phyloP scores from a whole-genome alignment of 1,140 invertebrate genomes.

The Drosophila repleta region DNA sequence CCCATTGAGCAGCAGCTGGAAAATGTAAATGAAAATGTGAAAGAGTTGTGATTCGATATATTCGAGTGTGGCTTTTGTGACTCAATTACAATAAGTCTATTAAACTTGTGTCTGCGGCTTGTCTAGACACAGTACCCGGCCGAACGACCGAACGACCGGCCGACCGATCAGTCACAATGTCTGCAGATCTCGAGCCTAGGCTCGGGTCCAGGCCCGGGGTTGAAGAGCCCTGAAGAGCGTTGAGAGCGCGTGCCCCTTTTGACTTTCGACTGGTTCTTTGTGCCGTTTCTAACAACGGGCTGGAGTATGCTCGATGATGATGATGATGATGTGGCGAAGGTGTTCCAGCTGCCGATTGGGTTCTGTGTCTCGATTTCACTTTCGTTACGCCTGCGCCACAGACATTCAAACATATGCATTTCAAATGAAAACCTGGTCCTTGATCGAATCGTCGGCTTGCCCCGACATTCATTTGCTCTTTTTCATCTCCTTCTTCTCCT shows the following conservation, averaged over 20 bases:
- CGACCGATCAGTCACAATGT: constrained; percentile 67
- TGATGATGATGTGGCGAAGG: constrained; percentile 62
- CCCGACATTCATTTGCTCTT: constrained; percentile 15
- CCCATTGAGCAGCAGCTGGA: constrained; percentile 49
- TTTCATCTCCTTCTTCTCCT: background rate
- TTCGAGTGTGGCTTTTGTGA: constrained; percentile 76
- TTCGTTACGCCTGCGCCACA: constrained; percentile 70
- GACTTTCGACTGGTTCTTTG: constrained; percentile 59
- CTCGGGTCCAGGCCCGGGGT: background rate
- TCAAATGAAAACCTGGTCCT: constrained; percentile 66
- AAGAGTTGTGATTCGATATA: constrained; percentile 70
- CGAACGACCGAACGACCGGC: background rate
- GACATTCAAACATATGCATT: constrained; percentile 28
- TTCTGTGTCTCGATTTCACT: constrained; percentile 74
- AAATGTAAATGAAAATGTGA: constrained; percentile 32
- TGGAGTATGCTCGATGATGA: constrained; percentile 14
- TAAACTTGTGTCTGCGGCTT: constrained; percentile 70
- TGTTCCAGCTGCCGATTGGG: constrained; percentile 72
- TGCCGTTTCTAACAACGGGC: constrained; percentile 58
- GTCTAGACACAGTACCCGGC: constrained; percentile 54
- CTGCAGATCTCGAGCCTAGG: constrained; percentile 24
- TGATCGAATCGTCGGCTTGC: constrained; percentile 20
- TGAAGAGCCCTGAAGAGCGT: constrained; percentile 18
- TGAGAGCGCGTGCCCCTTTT: constrained; percentile 73
- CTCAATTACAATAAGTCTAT: constrained; percentile 82